These are phyloP conservation scores for Microplitis demolitor DNA, from an alignment of 1,140 invertebrate genomes.

Conservation along the genomic window DNA sequence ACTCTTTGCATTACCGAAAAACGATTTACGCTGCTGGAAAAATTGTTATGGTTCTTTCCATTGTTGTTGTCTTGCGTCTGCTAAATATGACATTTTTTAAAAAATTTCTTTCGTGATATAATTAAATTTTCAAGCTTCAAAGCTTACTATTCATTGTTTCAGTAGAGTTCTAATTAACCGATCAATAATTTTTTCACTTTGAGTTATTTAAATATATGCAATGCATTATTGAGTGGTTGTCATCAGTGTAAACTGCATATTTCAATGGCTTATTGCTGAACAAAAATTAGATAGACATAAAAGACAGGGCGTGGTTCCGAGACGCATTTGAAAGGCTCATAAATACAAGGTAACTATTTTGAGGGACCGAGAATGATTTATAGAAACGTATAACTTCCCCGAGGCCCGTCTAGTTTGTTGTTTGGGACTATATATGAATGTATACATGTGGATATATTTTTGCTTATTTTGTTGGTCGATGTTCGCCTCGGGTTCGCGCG, in stretches of 20 bases:
- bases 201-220: no score
- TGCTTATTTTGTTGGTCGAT: conserved; percentile 15
- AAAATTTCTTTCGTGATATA: neutral
- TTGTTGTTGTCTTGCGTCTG: neutral
- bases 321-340: conserved; percentile 50
- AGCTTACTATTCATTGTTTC: no score
- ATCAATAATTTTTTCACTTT: no score
- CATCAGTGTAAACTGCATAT: neutral
- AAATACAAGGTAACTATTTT: conserved; percentile 49
- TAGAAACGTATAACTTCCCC: conserved; percentile 56
- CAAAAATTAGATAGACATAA: conserved; percentile 21
- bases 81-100: conserved; percentile 15
- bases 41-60: conserved; percentile 1
- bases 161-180: no score
- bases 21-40: conserved; percentile 27
- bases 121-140: no score
- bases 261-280: conserved; percentile 20
- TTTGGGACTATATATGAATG: conserved; percentile 19
- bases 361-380: conserved; percentile 58
- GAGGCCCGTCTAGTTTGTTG: conserved; percentile 33
- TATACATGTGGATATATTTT: conserved; percentile 4
- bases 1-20: conserved; percentile 60
- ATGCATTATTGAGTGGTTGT: neutral
- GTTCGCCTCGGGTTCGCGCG: neutral
- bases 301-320: conserved; percentile 38